Evolutionary conservation across 1,140 invertebrate genomes (phyloP).

Genomic region (Panagrolaimus sp.): DNA sequence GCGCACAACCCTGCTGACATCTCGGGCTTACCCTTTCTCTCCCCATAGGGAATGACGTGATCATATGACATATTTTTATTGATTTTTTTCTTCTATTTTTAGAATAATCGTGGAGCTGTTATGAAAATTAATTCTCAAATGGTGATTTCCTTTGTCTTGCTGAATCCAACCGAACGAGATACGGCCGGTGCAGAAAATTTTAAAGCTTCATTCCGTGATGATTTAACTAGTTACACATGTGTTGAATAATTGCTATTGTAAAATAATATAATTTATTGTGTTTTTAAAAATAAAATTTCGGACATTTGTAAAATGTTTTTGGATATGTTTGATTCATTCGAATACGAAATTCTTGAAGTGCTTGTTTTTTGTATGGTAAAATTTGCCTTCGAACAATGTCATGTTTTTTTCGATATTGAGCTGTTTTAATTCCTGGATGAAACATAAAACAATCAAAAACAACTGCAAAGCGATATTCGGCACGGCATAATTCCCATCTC

Average conservation of each 20-base stretch:
- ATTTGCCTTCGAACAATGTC: neutral
- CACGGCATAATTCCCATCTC: constrained; percentile 27
- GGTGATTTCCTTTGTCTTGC: constrained; percentile 8
- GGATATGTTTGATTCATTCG: too few relatives aligned
- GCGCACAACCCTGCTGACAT: too few relatives aligned
- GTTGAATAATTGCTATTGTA: constrained; percentile 7
- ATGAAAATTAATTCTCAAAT: constrained; percentile 15
- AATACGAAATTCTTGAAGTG: too few relatives aligned
- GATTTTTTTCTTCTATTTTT: neutral
- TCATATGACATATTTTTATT: too few relatives aligned
- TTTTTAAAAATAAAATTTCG: too few relatives aligned
- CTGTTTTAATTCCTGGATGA: constrained; percentile 17
- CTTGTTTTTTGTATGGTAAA: too few relatives aligned
- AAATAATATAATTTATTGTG: too few relatives aligned
- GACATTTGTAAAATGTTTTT: too few relatives aligned
- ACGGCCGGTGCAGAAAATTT: constrained; percentile 3
- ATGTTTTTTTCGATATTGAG: neutral
- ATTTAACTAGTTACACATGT: constrained; percentile 7
- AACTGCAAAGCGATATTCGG: constrained; percentile 23
- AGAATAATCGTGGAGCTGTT: neutral
- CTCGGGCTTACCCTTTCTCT: too few relatives aligned
- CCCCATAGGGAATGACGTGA: too few relatives aligned
- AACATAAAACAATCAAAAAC: constrained; percentile 26
- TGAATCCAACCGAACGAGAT: constrained; percentile 1
- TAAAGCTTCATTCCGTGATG: neutral